Evolutionary conservation across 2,113 vertebrate species (phyloP), one percentile per base, ranked within the genome.

Genomic region (Corvus moneduloides): DNA sequence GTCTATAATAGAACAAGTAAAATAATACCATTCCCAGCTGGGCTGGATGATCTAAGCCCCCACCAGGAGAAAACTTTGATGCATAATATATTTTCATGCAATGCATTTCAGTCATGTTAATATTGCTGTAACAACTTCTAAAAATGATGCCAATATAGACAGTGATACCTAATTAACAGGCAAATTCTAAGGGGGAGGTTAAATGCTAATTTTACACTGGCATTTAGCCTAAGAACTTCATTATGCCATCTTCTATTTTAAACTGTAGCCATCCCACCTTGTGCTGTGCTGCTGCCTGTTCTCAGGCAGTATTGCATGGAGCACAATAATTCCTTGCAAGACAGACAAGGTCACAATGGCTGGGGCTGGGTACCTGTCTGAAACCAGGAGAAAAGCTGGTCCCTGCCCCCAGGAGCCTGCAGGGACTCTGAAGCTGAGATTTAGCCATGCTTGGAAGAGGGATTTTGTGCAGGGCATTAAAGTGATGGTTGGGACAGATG

Each of bases 191-290:
- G 32, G 63, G 73, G 54, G 92, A 87, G 84, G 83, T 64, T 89
- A 87, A 95, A 94, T 41, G 87, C 94, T 95, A 90, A 95, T 96
- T 88, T 93, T 87, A 76, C 9, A 2, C 73, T 93, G 89, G 94
- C 95, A 89, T 91, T 95, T 94, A 95, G 95, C 84, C 73, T 72
- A 90, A 95, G 94, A 96, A 93, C 80, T 95, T 94, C 73, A 92
- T 90, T 88, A 88, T 96, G 90, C 93, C 93, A 89, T 66, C 88
- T 92, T 93, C 96, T 95, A 79, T 92, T 96, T 93, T 90, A 95
- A 92, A 96, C 86, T 43, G 76, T 6, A 82, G 73, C 61, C 67
- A 62, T 76, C 79, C 69, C 92, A 93, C 93, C 68, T 92, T 90
- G 83, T 37, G 82, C 63, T 67, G 55, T 37, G 67, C 63, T 63